Base-by-base conservation (phyloP, 2,888 invertebrate genomes). In the Lepidochrysops patricia region DNA sequence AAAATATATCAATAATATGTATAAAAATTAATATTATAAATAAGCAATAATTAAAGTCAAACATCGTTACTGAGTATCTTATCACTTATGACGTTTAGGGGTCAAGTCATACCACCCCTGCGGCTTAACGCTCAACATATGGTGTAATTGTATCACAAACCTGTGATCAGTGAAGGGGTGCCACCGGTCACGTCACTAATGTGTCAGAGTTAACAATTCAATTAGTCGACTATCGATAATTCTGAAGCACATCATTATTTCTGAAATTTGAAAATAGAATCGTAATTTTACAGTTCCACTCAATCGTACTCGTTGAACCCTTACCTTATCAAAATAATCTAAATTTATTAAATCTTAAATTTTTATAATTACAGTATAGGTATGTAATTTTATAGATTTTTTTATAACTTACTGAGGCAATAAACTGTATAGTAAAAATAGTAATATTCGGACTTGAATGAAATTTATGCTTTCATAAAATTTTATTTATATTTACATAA, bases 61-160 rank as follows among this genome's bases (percentile, higher is more conserved):
- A 50, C 37, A 58, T 43, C 26, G 29, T 57, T 57, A 62, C 29
- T 27, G 52, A 57, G 57, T 57, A 23, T 61, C 67, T 63, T 62
- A 65, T 63, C 61, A 62, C 62, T 52, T 54, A 58, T 63, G 64
- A 67, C 65, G 63, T 61, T 58, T 60, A 65, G 64, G 68, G 69
- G 67, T 68, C 58, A 63, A 66, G 67, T 64, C 64, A 68, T 68
- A 67, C 67, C 68, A 29, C 65, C 66, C 65, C 56, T 62, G 65
- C 61, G 56, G 66, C 63, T 64, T 60, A 57, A 52, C 67, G 61
- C 57, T 56, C 54, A 65, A 65, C 83, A 84, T 82, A 82, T 77
- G 83, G 76, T 69, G 62, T 82, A 80, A 82, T 82, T 72, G 75
- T 73, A 23, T 34, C 69, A 67, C 70, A 66, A 67, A 69, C 49